phyloP scores from a whole-genome alignment of 1,140 invertebrate species.

The Leptinotarsa defecta region DNA sequence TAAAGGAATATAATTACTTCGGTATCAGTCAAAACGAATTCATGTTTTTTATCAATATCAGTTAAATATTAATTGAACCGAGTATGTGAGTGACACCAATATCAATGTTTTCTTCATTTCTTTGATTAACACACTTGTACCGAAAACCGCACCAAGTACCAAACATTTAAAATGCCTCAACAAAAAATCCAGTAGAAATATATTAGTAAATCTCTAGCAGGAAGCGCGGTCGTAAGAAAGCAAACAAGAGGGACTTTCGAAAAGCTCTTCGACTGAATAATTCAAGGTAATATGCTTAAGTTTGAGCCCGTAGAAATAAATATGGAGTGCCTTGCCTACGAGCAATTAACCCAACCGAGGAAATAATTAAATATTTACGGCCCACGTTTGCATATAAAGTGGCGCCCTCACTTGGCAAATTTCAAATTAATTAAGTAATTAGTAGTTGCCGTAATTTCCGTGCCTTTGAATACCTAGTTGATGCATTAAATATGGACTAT shows the following conservation, averaged over 20 bases:
- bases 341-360: conserved; percentile 26
- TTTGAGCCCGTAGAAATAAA: conserved; percentile 21
- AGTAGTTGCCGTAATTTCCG: conserved; percentile 9
- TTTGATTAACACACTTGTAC: too few relatives aligned
- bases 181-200: not conserved
- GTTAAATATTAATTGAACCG: too few relatives aligned
- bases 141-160: too few relatives aligned
- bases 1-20: too few relatives aligned
- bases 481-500: not conserved
- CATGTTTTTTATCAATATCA: too few relatives aligned
- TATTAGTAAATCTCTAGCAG: not conserved
- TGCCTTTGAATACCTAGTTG: not conserved
- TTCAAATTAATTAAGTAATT: conserved; percentile 26
- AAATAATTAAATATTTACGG: conserved; percentile 29
- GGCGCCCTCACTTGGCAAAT: conserved; percentile 17
- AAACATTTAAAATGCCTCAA: not conserved
- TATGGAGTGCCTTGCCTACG: conserved; percentile 12
- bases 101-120: too few relatives aligned
- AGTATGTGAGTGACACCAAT: too few relatives aligned
- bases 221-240: conserved; percentile 9
- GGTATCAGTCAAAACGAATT: too few relatives aligned
- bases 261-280: conserved; percentile 15
- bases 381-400: conserved; percentile 24
- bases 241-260: conserved; percentile 17
- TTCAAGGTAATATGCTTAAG: conserved; percentile 22